phyloP scores from a whole-genome alignment of 1,140 invertebrate species.

The Papilio polyxenes region DNA sequence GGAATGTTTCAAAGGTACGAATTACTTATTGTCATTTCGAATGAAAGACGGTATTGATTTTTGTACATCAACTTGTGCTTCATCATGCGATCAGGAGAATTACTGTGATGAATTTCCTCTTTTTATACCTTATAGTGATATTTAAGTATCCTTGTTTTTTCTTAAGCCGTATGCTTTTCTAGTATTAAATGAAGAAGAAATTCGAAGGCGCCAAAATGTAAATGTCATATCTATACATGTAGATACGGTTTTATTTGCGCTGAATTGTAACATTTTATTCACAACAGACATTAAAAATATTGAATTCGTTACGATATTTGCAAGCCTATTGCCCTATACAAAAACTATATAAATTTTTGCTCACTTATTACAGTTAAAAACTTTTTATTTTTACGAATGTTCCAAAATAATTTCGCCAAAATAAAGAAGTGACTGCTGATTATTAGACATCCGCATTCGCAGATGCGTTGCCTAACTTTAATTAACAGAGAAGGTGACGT shows the following conservation, averaged over 20 bases:
- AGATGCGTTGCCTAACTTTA: no score
- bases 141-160: no score
- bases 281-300: slow-evolving; percentile 33
- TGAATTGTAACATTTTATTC: background rate
- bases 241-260: background rate
- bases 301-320: slow-evolving; percentile 61
- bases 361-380: slow-evolving; percentile 61
- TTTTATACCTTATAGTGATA: no score
- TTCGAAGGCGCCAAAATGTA: no score
- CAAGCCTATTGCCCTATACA: slow-evolving; percentile 54
- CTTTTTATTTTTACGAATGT: background rate
- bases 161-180: no score
- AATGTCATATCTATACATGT: no score
- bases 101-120: no score
- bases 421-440: no score
- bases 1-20: background rate
- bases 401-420: background rate
- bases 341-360: slow-evolving; percentile 55
- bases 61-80: background rate
- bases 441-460: no score
- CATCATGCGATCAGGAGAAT: background rate
- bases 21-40: background rate
- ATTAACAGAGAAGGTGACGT: no score
- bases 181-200: no score
- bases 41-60: background rate